A percentile compares a stretch with the other conserved stretches of the same genome.
These are phyloP conservation scores for Drosophila paucipuncta DNA, from an alignment of 2,888 invertebrate genomes.

Conservation along the genomic window DNA sequence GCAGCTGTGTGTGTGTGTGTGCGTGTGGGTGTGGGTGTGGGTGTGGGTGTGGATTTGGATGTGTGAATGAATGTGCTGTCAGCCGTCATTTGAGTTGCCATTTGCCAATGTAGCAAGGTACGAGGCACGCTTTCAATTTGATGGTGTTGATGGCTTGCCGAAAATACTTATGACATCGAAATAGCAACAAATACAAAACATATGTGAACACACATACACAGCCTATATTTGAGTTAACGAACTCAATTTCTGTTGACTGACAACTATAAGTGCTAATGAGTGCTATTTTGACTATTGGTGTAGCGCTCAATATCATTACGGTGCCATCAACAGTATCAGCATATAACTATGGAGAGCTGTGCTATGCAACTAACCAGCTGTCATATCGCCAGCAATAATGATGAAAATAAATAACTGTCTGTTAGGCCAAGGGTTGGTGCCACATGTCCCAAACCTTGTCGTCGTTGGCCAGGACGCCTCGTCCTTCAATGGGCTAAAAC, in stretches of 20 bases:
- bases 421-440: conserved; percentile 27
- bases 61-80: conserved; percentile 37
- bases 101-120: conserved; percentile 54
- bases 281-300: conserved; percentile 48
- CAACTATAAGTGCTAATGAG: conserved; percentile 45
- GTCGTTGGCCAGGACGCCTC: conserved; percentile 6
- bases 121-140: conserved; percentile 42
- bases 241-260: conserved; percentile 39
- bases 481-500: conserved; percentile 36
- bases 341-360: not conserved
- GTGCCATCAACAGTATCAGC: conserved; percentile 33
- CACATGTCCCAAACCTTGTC: conserved; percentile 29
- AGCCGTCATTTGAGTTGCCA: conserved; percentile 53
- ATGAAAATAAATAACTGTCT: conserved; percentile 61
- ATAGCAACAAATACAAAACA: conserved; percentile 29
- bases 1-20: conserved; percentile 23
- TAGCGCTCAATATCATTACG: conserved; percentile 50
- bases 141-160: conserved; percentile 47
- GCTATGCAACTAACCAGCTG: conserved; percentile 30
- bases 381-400: conserved; percentile 47
- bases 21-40: conserved; percentile 14
- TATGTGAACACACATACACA: not conserved
- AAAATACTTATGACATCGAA: conserved; percentile 43
- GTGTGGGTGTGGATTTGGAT: conserved; percentile 20
- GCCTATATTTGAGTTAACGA: conserved; percentile 26